These are phyloP conservation scores for Coptodon rendalli DNA, from an alignment of 2,113 vertebrate species.

Conservation along the genomic window DNA sequence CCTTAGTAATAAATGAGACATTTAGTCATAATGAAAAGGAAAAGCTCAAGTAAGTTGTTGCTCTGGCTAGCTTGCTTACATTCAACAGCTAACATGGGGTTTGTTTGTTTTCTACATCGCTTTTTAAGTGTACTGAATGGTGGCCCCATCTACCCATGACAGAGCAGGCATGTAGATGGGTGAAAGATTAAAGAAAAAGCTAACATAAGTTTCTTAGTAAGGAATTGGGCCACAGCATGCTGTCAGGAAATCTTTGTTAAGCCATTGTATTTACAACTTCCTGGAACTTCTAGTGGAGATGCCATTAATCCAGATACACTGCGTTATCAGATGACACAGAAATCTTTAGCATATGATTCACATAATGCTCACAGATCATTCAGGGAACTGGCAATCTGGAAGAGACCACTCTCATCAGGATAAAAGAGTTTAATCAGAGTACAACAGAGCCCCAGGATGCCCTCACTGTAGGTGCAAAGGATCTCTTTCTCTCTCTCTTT, in stretches of 20 bases:
- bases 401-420: not conserved
- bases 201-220: not conserved
- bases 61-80: not conserved
- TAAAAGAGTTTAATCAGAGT: not conserved
- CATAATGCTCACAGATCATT: not conserved
- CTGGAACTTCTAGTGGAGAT: not conserved
- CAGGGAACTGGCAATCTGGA: not conserved
- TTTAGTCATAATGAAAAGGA: not conserved
- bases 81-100: not conserved
- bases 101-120: not conserved
- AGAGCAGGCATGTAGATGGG: not conserved
- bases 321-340: not conserved
- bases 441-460: not conserved
- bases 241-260: not conserved
- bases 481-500: not conserved
- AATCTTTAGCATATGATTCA: not conserved
- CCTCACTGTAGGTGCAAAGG: not conserved
- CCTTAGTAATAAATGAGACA: not conserved
- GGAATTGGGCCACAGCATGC: not conserved
- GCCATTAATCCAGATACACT: not conserved
- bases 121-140: not conserved
- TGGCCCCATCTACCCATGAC: not conserved
- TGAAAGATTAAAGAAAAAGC: not conserved
- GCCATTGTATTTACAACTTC: not conserved
- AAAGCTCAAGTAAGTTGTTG: not conserved